phyloP scores from a whole-genome alignment of 35 echinoderm and acorn worm species.

The Stichopus chloronotus region DNA sequence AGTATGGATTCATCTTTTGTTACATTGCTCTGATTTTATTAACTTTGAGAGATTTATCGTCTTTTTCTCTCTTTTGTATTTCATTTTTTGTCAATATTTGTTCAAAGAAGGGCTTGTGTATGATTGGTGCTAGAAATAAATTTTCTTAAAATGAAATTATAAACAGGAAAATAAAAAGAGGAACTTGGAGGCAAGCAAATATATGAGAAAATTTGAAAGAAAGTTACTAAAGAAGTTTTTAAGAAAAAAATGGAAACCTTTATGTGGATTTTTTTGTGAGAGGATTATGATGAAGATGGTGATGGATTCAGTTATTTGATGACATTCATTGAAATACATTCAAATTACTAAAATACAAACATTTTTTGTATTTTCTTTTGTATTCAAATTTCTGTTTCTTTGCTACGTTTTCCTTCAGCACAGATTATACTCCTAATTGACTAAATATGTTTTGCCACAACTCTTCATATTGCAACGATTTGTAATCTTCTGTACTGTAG shows the following conservation, averaged over 20 bases:
- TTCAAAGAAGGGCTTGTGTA: background rate
- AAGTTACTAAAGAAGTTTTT: background rate
- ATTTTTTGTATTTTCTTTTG: too few relatives aligned
- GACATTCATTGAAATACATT: background rate
- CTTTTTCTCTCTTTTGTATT: background rate
- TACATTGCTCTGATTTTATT: background rate
- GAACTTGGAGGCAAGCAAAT: background rate
- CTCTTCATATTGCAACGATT: too few relatives aligned
- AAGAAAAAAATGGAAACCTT: background rate
- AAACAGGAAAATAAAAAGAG: background rate
- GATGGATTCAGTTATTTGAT: background rate
- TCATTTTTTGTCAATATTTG: too few relatives aligned
- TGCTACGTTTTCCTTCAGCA: too few relatives aligned
- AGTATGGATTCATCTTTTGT: too few relatives aligned
- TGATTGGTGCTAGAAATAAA: background rate
- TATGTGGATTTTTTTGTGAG: background rate
- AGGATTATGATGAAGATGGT: background rate
- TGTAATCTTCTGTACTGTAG: too few relatives aligned
- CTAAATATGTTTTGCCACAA: too few relatives aligned
- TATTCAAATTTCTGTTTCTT: too few relatives aligned
- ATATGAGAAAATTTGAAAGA: background rate
- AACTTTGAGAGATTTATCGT: background rate
- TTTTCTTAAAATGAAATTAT: background rate
- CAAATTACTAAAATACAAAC: too few relatives aligned
- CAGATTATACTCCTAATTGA: too few relatives aligned